These are phyloP conservation scores for Conomelus anceps DNA, from an alignment of 2,888 invertebrate species.

Conservation along the genomic window DNA sequence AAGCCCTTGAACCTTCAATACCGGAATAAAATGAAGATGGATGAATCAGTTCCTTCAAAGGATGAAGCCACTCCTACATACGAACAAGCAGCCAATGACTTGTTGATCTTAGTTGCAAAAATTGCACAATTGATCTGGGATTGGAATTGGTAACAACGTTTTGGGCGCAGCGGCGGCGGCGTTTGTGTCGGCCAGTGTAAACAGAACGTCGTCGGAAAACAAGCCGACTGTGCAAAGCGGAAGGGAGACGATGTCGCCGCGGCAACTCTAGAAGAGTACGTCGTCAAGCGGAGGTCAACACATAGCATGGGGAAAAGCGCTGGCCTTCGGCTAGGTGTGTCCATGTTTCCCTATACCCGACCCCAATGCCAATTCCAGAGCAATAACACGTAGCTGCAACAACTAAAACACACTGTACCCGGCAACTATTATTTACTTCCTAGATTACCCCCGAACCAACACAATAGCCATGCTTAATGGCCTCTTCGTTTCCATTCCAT, in stretches of 20 bases:
- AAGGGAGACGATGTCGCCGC: too few species aligned
- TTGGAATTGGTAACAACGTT: not conserved
- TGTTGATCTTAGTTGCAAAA: not conserved
- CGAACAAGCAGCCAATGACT: not conserved
- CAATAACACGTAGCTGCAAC: not conserved
- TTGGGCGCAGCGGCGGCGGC: not conserved
- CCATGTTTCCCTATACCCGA: not conserved
- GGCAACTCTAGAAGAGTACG: too few species aligned
- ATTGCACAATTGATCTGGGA: not conserved
- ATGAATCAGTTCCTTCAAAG: not conserved
- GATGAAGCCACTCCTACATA: not conserved
- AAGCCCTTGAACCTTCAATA: too few species aligned
- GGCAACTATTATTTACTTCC: conserved; percentile 3
- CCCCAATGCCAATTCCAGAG: not conserved
- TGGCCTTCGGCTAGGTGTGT: not conserved
- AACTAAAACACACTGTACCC: not conserved
- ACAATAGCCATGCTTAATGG: conserved; percentile 7
- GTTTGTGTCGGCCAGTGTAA: not conserved
- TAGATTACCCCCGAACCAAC: conserved; percentile 10
- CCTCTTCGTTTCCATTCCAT: not conserved
- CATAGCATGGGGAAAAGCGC: not conserved
- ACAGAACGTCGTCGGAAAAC: not conserved
- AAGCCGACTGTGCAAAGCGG: not conserved
- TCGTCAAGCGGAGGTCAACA: not conserved
- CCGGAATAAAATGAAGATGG: not conserved